Evolutionary conservation across 2,888 invertebrate species (phyloP), one percentile per base, ranked within the genome.

Genomic region (Margaritifera margaritifera): DNA sequence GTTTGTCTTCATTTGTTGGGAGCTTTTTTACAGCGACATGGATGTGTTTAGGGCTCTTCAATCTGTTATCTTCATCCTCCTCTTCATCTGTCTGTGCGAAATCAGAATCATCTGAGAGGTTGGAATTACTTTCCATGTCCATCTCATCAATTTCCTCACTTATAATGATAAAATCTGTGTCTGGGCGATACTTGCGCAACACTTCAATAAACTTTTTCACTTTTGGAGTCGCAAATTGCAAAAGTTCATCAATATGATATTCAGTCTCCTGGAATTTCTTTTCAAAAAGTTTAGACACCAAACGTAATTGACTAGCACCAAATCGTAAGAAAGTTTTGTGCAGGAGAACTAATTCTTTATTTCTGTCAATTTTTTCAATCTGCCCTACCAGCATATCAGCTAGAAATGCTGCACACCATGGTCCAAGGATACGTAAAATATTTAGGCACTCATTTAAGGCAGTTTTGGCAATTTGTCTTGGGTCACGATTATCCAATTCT

Each of bases 201-300:
- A 95, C 92, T 83, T 95, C 93, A 5, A 97, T 91, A 64, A 98
- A 92, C 74, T 94, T 91, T 64, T 93, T 87, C 27, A 98, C 93
- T 91, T 97, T 96, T 0, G 95, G 94, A 0, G 95, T 94, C 0
- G 95, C 94, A 89, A 94, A 96, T 2, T 91, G 89, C 64, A 92
- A 92, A 50, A 97, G 93, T 85, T 92, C 93, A 64, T 94, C 94
- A 87, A 93, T 79, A 62, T 80, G 79, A 75, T 87, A 85, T 50
- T 84, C 80, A 64, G 72, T 70, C n/a, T 82, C 82, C 53, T 85
- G 85, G 68, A 86, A 89, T 58, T 83, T 76, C 6, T 81, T 72
- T 51, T 88, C 87, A 75, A 87, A 85, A 8, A 82, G 67, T 58
- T 74, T 79, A 22, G 82, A 79, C 18, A 89, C 77, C 68, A 84